Evolutionary conservation across 1,140 invertebrate genomes (phyloP).

Genomic region (Hormaphis cornu): DNA sequence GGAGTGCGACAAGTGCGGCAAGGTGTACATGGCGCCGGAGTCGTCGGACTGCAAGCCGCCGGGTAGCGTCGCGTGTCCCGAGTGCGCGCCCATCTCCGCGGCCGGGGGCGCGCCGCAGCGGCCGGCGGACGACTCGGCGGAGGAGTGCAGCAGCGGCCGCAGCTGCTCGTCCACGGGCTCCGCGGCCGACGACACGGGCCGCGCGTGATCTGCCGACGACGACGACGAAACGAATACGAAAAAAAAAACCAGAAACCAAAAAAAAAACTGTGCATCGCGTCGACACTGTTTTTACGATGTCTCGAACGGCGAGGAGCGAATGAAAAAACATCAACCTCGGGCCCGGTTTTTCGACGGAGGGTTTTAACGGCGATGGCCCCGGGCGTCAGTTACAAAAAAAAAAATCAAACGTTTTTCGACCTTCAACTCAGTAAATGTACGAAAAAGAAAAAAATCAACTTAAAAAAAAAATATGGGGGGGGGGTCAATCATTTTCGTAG

Average conservation of each 20-base stretch:
- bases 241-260: background rate
- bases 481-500: too few relatives aligned
- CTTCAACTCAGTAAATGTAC: too few relatives aligned
- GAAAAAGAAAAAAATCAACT: too few relatives aligned
- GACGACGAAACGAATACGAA: background rate
- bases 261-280: too few relatives aligned
- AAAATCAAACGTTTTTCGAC: too few relatives aligned
- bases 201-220: background rate
- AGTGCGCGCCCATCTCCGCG: background rate
- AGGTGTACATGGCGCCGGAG: constrained; percentile 20
- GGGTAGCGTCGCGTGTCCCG: background rate
- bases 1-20: constrained; percentile 10
- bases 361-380: too few relatives aligned
- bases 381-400: too few relatives aligned
- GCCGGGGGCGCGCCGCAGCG: background rate
- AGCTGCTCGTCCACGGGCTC: background rate
- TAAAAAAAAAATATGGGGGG: too few relatives aligned
- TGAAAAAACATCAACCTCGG: too few relatives aligned
- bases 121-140: background rate
- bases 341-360: too few relatives aligned
- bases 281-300: too few relatives aligned
- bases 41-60: background rate
- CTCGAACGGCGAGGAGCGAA: too few relatives aligned
- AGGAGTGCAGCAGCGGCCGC: background rate
- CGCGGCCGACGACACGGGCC: background rate